These are phyloP conservation scores for Camelus dromedarius DNA, from an alignment of 2,113 vertebrate species.

Conservation along the genomic window DNA sequence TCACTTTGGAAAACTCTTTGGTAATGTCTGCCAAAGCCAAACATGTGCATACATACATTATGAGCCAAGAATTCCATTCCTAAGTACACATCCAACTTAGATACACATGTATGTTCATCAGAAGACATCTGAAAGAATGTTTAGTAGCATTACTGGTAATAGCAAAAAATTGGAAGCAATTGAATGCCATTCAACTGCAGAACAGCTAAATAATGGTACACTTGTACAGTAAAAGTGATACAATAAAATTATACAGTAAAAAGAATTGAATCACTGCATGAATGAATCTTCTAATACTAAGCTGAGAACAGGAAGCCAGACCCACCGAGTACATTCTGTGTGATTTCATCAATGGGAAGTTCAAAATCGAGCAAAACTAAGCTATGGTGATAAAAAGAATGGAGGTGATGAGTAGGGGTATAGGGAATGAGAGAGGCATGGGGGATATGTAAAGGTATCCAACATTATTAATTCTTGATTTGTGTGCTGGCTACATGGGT, in stretches of 20 bases:
- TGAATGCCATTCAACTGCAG: neutral
- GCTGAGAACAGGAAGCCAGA: neutral
- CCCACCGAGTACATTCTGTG: neutral
- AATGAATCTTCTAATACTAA: too few relatives aligned
- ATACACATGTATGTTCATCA: neutral
- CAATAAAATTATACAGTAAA: neutral
- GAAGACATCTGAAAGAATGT: neutral
- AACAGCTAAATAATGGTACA: neutral
- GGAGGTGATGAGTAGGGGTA: neutral
- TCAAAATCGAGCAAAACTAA: neutral
- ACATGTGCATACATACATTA: neutral
- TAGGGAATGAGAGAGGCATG: neutral
- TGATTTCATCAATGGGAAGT: neutral
- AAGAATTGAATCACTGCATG: rapidly evolving
- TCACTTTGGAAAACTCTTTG: neutral
- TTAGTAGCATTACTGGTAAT: neutral
- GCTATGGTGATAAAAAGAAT: neutral
- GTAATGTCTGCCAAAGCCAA: neutral
- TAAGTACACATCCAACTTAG: neutral
- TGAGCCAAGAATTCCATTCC: neutral
- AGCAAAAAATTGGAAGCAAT: neutral
- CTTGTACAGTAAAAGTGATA: neutral
- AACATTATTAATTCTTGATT: neutral
- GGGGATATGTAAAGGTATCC: neutral
- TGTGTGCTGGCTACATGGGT: neutral